A percentile compares a stretch with the other conserved stretches of the same genome.
These are phyloP conservation scores for Orientallactaga bullata DNA, from an alignment of 2,113 vertebrate genomes.

Conservation along the genomic window DNA sequence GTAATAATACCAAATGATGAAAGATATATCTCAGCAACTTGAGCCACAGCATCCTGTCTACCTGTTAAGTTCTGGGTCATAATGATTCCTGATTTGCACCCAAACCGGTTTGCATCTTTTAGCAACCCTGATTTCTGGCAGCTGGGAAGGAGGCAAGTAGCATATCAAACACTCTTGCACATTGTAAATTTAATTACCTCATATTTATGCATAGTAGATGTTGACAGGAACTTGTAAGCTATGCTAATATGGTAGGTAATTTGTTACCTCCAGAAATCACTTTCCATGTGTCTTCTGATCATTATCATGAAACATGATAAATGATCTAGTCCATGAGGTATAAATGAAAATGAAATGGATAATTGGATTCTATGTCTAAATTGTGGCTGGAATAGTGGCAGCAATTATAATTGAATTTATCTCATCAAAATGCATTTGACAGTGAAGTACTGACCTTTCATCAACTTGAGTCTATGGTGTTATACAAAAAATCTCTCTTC, in stretches of 20 bases:
- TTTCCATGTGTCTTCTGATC: constrained; percentile 88
- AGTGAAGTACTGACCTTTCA: constrained; percentile 84
- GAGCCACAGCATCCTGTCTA: constrained; percentile 74
- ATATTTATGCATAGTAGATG: constrained; percentile 87
- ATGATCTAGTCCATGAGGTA: constrained; percentile 86
- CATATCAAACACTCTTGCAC: constrained; percentile 83
- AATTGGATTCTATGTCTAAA: constrained; percentile 90
- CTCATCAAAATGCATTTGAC: constrained; percentile 81
- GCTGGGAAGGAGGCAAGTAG: constrained; percentile 83
- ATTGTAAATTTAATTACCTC: constrained; percentile 89
- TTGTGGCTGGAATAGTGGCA: constrained; percentile 84
- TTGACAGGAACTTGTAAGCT: constrained; percentile 89
- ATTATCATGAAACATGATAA: constrained; percentile 90
- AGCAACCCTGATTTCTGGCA: constrained; percentile 82
- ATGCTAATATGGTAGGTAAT: constrained; percentile 88
- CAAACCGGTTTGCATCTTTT: constrained; percentile 83
- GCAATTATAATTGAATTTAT: constrained; percentile 86
- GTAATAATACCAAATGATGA: constrained; percentile 88
- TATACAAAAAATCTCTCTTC: constrained; percentile 73
- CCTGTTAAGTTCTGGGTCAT: constrained; percentile 80
- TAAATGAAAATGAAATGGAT: constrained; percentile 91
- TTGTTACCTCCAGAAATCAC: constrained; percentile 89
- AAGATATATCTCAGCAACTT: constrained; percentile 84
- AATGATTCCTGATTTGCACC: constrained; percentile 84
- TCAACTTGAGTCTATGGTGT: constrained; percentile 71